Evolutionary conservation across 2,113 vertebrate genomes (phyloP), one percentile per base, ranked within the genome.

Genomic region (Syrmaticus mikado): DNA sequence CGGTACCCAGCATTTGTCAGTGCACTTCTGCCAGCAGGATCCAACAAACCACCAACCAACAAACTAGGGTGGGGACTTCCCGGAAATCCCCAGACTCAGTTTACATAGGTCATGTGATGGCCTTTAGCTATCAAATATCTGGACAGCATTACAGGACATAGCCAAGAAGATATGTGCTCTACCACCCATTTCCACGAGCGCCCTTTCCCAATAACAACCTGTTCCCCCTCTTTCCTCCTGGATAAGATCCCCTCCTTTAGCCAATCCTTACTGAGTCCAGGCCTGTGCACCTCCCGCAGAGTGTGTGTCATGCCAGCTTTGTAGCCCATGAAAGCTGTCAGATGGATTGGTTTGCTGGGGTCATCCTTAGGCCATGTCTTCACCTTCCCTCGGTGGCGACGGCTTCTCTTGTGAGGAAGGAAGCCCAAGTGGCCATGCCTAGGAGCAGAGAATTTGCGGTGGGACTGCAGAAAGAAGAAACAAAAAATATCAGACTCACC

Each of bases 301-400:
- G 95, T 97, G 90, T 98, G 98, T 1, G 98, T 98, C 98, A 98
- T 98, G 25, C 98, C 98, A 0, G 98, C 98, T 91, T 98, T 98
- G 94, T 98, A 98, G 88, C 98, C 98, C 96, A 98, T 96, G 94
- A 98, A 98, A 50, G 98, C 98, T 0, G 98, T 98, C 88, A 98
- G 94, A 88, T 98, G 98, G 6, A 98, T 97, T 0, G 98, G 98
- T 78, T 89, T 97, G 87, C 95, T 98, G 81, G 98, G 98, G 76
- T 98, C 98, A 18, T 98, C 98, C 82, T 97, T 97, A 6, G 98
- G 98, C 98, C 98, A 98, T 0, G 97, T 95, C 97, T 98, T 98
- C 96, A 98, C 98, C 86, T 98, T 98, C 58, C 98, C 98, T 6
- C 98, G 96, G 92, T 98, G 98, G 61, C 98, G 95, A 8, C 61